These are phyloP conservation scores for Xestia rhomboidea DNA, from an alignment of 2,888 invertebrate genomes.

Conservation along the genomic window DNA sequence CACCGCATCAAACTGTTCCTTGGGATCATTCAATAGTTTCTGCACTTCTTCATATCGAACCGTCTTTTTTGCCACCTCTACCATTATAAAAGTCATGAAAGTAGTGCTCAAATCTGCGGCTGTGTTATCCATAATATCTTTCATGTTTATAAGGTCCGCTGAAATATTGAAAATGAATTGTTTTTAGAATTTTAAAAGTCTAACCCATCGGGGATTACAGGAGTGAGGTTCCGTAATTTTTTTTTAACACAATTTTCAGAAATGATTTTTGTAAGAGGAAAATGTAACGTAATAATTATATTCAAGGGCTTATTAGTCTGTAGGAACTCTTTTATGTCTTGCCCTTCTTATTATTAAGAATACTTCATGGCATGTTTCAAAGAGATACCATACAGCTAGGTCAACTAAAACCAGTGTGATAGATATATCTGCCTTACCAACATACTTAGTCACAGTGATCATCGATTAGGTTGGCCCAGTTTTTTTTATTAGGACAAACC, in stretches of 20 bases:
- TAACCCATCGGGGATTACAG: background rate
- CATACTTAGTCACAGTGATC: too few species aligned
- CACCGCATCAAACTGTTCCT: slow-evolving; percentile 73
- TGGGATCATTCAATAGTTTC: slow-evolving; percentile 69
- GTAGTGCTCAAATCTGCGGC: background rate
- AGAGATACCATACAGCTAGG: too few species aligned
- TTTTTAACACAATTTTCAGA: background rate
- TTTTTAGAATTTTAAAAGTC: background rate
- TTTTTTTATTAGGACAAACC: too few species aligned
- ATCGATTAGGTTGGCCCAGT: too few species aligned
- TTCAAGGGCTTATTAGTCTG: background rate
- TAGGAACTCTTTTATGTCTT: too few species aligned
- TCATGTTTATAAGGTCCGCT: slow-evolving; percentile 31
- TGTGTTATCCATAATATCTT: slow-evolving; percentile 11
- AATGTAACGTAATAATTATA: background rate
- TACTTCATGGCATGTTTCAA: too few species aligned
- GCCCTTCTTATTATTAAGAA: too few species aligned
- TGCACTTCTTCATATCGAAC: slow-evolving; percentile 64
- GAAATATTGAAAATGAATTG: slow-evolving; percentile 8
- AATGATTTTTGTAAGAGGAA: background rate
- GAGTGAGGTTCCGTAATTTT: background rate
- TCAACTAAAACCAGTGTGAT: too few species aligned
- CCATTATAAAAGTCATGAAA: slow-evolving; percentile 39
- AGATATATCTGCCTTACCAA: too few species aligned
- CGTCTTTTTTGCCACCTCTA: slow-evolving; percentile 46